Evolutionary conservation across 2,113 vertebrate species (phyloP), one percentile per base, ranked within the genome.

Genomic region (Psophia crepitans): DNA sequence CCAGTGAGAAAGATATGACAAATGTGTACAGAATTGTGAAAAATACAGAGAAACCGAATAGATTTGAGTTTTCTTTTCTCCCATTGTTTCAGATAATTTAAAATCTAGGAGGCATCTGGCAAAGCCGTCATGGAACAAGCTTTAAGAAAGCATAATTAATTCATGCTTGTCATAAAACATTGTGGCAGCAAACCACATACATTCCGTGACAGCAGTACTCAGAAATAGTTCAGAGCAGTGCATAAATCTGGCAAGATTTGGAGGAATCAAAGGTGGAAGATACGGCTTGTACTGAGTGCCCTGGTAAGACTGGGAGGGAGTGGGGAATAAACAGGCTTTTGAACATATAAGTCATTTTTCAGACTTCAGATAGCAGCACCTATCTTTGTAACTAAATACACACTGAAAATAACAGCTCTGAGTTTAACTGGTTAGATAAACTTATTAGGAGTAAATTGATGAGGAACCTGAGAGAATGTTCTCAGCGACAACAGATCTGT

Each of bases 261-360:
- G 11, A 5, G 11, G 26, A 26, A 18, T 20, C 0, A 1, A 12
- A 43, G 30, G 58, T 28, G 11, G n/a, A 35, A 70, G 35, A 4
- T 32, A 19, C 1, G 58, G 10, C 18, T 81, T 53, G 27, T 19
- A 51, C 27, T 33, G 28, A 43, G 48, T 53, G 43, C 69, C 32
- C 30, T 64, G 43, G 11, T 57, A 32, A 33, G 63, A 27, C 7
- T 30, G 16, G 8, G 17, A 14, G 57, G 26, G 9, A 0, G 0
- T 12, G 7, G 7, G 6, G 2, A 54, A 43, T 64, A 51, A 75
- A 57, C 28, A 49, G 48, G 33, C 22, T 81, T 57, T 73, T 68
- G 56, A 46, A 57, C 33, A 7, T 27, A 6, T 2, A 46, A 46
- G 10, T 32, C 17, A 14, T 49, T 89, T 85, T 85, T 57, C 39